Base-by-base conservation (phyloP, 2,888 invertebrate genomes). In the Pandemis cinnamomeana region DNA sequence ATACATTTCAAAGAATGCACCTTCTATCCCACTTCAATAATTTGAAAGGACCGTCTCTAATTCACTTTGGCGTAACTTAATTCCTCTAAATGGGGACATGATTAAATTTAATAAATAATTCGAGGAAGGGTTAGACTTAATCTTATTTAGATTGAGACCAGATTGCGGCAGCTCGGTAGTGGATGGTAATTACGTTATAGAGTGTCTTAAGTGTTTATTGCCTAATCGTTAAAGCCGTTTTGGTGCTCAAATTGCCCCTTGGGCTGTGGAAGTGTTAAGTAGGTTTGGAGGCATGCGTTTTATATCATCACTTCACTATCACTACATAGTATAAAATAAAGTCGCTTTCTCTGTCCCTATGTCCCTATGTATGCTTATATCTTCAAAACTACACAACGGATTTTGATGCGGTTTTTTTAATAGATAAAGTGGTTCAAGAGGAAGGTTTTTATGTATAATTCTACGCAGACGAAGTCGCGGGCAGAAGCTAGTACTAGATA, bases 101-200 rank as follows among this genome's bases (percentile, higher is more conserved):
- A 75, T 75, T 75, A 66, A 75, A 75, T 75, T 72, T 71, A 75
- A 75, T 75, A 75, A 75, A 72, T 75, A 75, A 72, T 67, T 67
- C 53, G 60, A 42, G 71, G 44, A 63, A 72, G 72, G 75, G 71
- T 63, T 63, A 60, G 61, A 68, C 51, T 74, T 71, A 75, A 72
- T 71, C 71, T 72, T 53, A 66, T 72, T 75, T 53, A 58, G 46
- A 75, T 75, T 75, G 58, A 75, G 72, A 53, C 41, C 58, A 36
- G 61, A 41, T 75, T 44, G 71, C 51, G 41, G 48, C 41, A 15
- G 46, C 11, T 55, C 36, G 63, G 72, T 75, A 71, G 72, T 75
- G 60, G 51, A 48, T 48, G 67, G 64, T 75, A 71, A 75, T 71
- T 71, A 55, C 74, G 61, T 71, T 74, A 74, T 67, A 62, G 70